Evolutionary conservation across 2,888 invertebrate genomes (phyloP).

Genomic region (Tanaodytes sp.): DNA sequence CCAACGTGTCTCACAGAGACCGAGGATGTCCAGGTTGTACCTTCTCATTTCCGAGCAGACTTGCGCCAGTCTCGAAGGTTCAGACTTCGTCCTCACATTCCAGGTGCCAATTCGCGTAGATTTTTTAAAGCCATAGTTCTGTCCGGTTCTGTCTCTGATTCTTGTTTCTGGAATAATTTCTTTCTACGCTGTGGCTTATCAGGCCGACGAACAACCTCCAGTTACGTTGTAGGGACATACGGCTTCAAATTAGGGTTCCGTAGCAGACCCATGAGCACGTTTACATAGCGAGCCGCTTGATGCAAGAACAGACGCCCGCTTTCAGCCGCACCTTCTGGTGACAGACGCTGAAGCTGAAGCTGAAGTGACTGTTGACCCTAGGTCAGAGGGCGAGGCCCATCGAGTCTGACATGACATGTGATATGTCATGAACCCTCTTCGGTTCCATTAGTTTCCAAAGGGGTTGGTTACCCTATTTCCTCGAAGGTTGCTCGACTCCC

Average conservation of each 20-base stretch:
- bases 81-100: neutral
- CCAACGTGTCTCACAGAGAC: conserved; percentile 10
- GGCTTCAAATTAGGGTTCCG: neutral
- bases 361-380: neutral
- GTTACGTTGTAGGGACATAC: conserved; percentile 20
- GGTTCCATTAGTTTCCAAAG: conserved; percentile 10
- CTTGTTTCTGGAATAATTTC: conserved; percentile 6
- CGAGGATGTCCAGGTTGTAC: conserved; percentile 12
- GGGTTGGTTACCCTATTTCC: conserved; percentile 19
- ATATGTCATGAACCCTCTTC: conserved; percentile 8
- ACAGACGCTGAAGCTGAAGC: conserved; percentile 12
- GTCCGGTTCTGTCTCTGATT: conserved; percentile 15
- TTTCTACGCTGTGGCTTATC: conserved; percentile 27
- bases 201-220: conserved; percentile 16
- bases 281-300: conserved; percentile 27
- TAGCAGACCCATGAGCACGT: conserved; percentile 1
- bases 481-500: conserved; percentile 6
- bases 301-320: conserved; percentile 16
- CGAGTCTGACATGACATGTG: neutral
- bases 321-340: conserved; percentile 16
- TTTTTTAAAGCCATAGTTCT: too few relatives aligned
- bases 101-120: conserved; percentile 20
- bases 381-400: neutral
- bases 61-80: conserved; percentile 9
- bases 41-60: conserved; percentile 10